Conservation (phyloP, 2,888 invertebrate genomes). For the Plagodis pulveraria region DNA sequence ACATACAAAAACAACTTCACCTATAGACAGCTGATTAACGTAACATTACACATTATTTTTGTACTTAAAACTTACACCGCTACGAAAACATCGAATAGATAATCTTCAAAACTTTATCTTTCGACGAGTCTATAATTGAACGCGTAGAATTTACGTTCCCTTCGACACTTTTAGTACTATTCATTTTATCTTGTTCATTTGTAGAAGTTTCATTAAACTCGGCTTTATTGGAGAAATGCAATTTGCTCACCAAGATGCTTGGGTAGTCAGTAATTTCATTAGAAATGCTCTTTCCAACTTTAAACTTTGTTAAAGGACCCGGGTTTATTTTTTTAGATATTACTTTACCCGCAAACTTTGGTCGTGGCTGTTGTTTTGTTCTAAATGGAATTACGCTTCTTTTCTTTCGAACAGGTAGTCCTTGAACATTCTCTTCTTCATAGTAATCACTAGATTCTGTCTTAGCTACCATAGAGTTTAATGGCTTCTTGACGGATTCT, state of each 20-base stretch:
- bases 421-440: conserved; percentile 65
- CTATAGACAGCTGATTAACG: conserved; percentile 7
- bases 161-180: conserved; percentile 12
- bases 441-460: conserved; percentile 54
- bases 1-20: conserved; percentile 7
- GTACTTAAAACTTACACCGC: conserved; percentile 6
- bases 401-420: conserved; percentile 60
- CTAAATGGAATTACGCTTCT: conserved; percentile 38
- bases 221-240: conserved; percentile 23
- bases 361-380: neutral
- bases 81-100: conserved; percentile 26
- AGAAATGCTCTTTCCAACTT: conserved; percentile 14
- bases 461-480: conserved; percentile 3
- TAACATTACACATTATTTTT: conserved; percentile 1
- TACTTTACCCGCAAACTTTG: conserved; percentile 10
- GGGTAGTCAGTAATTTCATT: conserved; percentile 22
- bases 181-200: conserved; percentile 14
- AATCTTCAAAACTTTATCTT: conserved; percentile 18
- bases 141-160: conserved; percentile 13
- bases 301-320: conserved; percentile 16
- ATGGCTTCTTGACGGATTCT: neutral
- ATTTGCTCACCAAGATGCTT: conserved; percentile 25
- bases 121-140: conserved; percentile 1
- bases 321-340: conserved; percentile 16
- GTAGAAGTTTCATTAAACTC: conserved; percentile 9